Base-by-base conservation (phyloP, 2,888 invertebrate genomes). In the Melanargia galathea region DNA sequence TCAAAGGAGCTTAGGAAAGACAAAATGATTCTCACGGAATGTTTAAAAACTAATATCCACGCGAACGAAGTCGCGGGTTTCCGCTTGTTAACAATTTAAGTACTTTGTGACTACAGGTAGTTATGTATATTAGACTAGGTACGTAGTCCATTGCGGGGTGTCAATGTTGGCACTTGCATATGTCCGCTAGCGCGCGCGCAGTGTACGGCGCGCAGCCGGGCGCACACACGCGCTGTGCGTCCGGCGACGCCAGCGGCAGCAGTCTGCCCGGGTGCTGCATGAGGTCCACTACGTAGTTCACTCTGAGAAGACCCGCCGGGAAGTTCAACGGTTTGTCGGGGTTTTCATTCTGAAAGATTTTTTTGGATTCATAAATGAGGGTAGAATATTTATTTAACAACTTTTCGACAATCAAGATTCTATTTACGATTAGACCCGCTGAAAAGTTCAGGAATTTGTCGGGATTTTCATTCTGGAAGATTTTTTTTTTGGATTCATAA, bases 271-370 rank as follows among this genome's bases (percentile, higher is more conserved):
- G 93, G 3, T 76, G 69, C 16, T 84, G 74, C 77, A 90, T 92
- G 30, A 94, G 79, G 71, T 94, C 94, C 1, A 95, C 93, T 33
- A 94, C 92, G 75, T 93, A 93, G 75, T 93, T 94, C 8, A 92
- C 90, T 1, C 92, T 86, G 5, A 94, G 79, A 20, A 93, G 80
- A 0, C 92, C 92, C 18, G 92, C 92, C 0, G 94, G 93, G 69
- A 75, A 90, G n/a, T 72, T 80, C 67, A 81, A 77, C 0, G 66
- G 69, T 0, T 40, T 66, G 0, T 74, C 70, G 0, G 45, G 8
- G 0, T 57, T 54, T n/a, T 68, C 71, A 22, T 65, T 64, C 71
- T 73, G 38, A 22, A 68, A 54, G 8, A 2, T 4, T 8, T 7
- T 40, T 40, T 16, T 13, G 5, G 5, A 13, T 38, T 40, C 7